phyloP scores from a whole-genome alignment of 2,113 vertebrate species.

The Meleagris gallopavo region DNA sequence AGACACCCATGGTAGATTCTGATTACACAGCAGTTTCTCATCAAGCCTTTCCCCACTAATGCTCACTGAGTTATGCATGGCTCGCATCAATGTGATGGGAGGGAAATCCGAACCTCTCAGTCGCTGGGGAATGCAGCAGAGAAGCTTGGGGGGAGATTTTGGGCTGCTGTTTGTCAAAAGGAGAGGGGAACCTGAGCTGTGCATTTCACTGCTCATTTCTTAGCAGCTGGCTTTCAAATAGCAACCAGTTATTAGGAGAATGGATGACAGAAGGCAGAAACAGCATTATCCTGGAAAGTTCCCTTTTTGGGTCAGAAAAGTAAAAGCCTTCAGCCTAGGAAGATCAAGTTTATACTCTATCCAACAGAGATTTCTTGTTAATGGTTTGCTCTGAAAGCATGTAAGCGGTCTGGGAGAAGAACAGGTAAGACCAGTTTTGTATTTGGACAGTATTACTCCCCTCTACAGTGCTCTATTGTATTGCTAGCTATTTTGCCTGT shows the following conservation, averaged over 20 bases:
- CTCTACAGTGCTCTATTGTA: neutral
- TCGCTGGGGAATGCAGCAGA: neutral
- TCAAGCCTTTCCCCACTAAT: neutral
- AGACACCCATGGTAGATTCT: neutral
- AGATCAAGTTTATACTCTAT: neutral
- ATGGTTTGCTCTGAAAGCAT: neutral
- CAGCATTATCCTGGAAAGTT: neutral
- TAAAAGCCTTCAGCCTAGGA: neutral
- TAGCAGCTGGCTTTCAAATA: neutral
- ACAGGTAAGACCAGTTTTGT: neutral
- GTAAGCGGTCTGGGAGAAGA: neutral
- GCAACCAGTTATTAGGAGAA: neutral
- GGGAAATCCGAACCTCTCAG: neutral
- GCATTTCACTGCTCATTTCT: neutral
- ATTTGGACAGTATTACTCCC: neutral
- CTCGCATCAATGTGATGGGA: neutral
- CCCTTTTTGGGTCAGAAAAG: neutral
- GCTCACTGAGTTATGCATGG: neutral
- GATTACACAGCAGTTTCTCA: neutral
- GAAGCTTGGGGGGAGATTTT: neutral
- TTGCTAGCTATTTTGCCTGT: neutral
- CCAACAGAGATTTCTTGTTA: neutral
- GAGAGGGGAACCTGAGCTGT: neutral
- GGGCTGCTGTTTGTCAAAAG: neutral
- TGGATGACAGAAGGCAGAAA: neutral